Conservation (phyloP, 2,797 vertebrate species). For the Selene dorsalis region DNA sequence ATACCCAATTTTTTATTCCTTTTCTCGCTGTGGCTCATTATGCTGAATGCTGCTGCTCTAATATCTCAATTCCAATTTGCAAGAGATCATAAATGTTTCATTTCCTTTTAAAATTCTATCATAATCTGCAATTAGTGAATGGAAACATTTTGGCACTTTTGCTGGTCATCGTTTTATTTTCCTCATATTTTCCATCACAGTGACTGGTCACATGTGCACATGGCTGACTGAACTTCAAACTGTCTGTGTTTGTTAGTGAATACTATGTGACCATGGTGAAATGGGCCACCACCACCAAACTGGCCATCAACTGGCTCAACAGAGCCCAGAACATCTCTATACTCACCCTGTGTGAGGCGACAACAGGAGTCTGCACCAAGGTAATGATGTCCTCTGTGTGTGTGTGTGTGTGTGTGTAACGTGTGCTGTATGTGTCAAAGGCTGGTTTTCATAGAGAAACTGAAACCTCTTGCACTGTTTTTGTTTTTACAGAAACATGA, state of each 20-base stretch:
- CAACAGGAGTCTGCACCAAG: slow-evolving; percentile 97
- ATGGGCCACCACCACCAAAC: slow-evolving; percentile 96
- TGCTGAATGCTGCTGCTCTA: slow-evolving; percentile 8
- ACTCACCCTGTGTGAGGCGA: slow-evolving; percentile 95
- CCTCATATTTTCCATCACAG: not conserved
- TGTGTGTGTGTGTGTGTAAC: slow-evolving; percentile 19
- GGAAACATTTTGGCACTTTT: slow-evolving; percentile 17
- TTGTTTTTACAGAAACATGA: slow-evolving; percentile 91
- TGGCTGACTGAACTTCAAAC: not conserved
- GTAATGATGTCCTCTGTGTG: slow-evolving; percentile 69
- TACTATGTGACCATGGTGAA: slow-evolving; percentile 98
- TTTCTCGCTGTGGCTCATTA: slow-evolving; percentile 38
- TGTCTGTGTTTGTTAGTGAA: slow-evolving; percentile 82
- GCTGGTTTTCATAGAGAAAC: not conserved
- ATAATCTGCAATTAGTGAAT: slow-evolving; percentile 23
- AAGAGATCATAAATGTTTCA: slow-evolving; percentile 35
- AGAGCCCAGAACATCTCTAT: slow-evolving; percentile 97
- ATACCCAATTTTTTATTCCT: slow-evolving; percentile 21
- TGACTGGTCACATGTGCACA: not conserved
- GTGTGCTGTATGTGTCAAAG: not conserved
- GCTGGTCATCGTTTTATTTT: not conserved
- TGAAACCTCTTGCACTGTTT: not conserved
- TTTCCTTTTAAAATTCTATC: slow-evolving; percentile 17
- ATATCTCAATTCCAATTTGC: slow-evolving; percentile 22
- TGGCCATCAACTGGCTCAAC: slow-evolving; percentile 98